These are phyloP conservation scores for Rhadina sibilatrix DNA, from an alignment of 2,113 vertebrate species.

Conservation along the genomic window DNA sequence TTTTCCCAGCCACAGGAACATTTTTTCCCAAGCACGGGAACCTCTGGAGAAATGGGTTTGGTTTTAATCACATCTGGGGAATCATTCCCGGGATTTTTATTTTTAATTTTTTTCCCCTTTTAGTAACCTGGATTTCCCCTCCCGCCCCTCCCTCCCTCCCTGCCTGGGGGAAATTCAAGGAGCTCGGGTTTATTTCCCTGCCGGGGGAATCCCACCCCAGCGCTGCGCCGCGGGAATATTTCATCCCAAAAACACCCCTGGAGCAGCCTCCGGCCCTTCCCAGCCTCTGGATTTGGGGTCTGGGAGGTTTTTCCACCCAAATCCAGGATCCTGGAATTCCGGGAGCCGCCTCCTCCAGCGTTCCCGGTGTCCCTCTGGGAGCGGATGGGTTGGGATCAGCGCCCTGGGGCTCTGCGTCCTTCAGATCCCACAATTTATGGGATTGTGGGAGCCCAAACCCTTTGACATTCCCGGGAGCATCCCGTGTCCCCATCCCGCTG, in stretches of 20 bases:
- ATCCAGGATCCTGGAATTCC: neutral
- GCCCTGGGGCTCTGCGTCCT: neutral
- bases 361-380: neutral
- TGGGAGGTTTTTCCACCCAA: rapidly evolving
- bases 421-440: rapidly evolving
- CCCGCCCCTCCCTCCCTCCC: neutral
- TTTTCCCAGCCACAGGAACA: too few relatives aligned
- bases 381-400: rapidly evolving
- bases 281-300: neutral
- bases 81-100: neutral
- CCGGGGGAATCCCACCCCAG: neutral
- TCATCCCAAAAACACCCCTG: neutral
- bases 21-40: neutral
- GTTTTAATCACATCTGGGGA: constrained; percentile 8
- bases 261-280: neutral
- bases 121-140: neutral
- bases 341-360: rapidly evolving
- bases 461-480: neutral
- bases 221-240: neutral
- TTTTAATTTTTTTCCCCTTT: neutral
- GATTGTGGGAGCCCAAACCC: neutral
- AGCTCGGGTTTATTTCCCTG: neutral
- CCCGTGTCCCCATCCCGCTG: neutral
- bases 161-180: neutral
- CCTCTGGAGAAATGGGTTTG: neutral